Evolutionary conservation across 1,140 invertebrate species (phyloP), one percentile per base, ranked within the genome.

Genomic region (Armadillidium nasatum): DNA sequence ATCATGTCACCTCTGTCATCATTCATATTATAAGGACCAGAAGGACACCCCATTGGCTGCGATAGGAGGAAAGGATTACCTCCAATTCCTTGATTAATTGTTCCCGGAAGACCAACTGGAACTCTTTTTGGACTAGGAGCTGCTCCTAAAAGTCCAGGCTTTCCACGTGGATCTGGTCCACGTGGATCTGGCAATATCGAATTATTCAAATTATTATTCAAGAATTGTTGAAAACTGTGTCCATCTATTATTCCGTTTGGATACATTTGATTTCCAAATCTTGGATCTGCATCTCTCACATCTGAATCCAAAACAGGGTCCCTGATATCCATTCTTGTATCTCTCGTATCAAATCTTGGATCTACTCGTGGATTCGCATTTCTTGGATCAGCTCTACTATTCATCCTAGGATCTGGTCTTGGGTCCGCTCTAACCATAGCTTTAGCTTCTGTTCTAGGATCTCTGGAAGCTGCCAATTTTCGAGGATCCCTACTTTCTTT

Each of bases 401-500:
- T 19, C 33, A 44, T 66, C 21, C 77, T 66, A 13, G 74, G 70
- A 44, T 78, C 77, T n/a, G 50, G n/a, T 13, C 77, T 71, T 0
- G 71, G 22, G 13, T 78, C 77, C 21, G 33, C 22, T 60, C 77
- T 54, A n/a, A 72, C 45, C 45, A 75, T 74, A 22, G 50, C 23
- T 19, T 74, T 69, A 10, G 33, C 19, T 44, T 78, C 77, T 45
- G 71, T 70, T 71, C 77, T 78, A 10, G 77, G 77, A 13, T 78
- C 77, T 50, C 77, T 72, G 21, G 60, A 72, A 33, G 69, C 22
- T 45, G 71, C 13, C 23, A 73, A 50, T 60, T 60, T 60, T 72
- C 77, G 75, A n/a, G 77, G 77, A 71, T 78, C 77, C 70, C 74
- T 78, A 22, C 68, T 66, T 21, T 78, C 77, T 11, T 74, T 23